A percentile compares a stretch with the other conserved stretches of the same genome.
Conservation (phyloP, 2,888 invertebrate species). For the Schizotus pectinicornis region DNA sequence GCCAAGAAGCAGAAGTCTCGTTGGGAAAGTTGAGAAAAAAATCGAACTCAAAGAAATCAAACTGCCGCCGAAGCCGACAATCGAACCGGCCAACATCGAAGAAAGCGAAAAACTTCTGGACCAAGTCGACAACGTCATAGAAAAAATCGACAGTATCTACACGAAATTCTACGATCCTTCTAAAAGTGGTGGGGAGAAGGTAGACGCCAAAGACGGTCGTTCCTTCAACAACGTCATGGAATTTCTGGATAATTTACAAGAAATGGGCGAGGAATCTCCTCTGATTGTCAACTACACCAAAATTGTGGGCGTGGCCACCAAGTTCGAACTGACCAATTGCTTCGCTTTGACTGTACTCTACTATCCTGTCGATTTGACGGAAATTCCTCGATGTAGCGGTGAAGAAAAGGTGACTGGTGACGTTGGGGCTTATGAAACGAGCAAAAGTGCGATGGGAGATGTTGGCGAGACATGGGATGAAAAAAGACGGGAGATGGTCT, state of each 20-base stretch:
- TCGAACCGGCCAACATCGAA: conserved; percentile 20
- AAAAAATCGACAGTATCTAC: conserved; percentile 44
- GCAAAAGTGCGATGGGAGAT: no score
- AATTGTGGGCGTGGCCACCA: not conserved
- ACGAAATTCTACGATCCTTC: conserved; percentile 37
- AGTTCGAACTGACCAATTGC: not conserved
- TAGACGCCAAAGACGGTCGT: not conserved
- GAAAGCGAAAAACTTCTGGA: conserved; percentile 34
- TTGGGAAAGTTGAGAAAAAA: not conserved
- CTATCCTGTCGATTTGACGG: not conserved
- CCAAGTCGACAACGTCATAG: conserved; percentile 41
- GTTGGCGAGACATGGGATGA: not conserved
- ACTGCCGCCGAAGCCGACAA: not conserved
- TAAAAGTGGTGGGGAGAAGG: not conserved
- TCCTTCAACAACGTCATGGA: conserved; percentile 9
- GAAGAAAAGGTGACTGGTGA: not conserved
- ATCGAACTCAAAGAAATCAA: not conserved
- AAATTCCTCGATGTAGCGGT: not conserved
- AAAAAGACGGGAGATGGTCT: not conserved
- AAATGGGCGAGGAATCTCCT: not conserved
- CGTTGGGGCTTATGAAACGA: not conserved
- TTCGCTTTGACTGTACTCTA: not conserved
- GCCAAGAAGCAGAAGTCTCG: not conserved
- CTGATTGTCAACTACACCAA: not conserved
- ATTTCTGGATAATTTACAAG: conserved; percentile 11